phyloP scores from a whole-genome alignment of 2,797 vertebrate species.

The Florisuga fusca region DNA sequence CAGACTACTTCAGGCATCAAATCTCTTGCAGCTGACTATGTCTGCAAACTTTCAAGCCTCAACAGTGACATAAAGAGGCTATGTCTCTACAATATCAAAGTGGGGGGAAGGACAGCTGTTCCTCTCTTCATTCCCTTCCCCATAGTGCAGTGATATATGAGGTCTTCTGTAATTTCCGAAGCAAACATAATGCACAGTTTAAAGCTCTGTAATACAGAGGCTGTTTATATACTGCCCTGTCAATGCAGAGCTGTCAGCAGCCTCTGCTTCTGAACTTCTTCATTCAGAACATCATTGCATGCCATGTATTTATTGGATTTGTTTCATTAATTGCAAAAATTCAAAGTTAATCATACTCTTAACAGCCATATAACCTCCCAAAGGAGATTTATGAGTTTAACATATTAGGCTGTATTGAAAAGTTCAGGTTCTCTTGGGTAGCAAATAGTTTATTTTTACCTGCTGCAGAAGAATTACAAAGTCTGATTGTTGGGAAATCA shows the following conservation, averaged over 20 bases:
- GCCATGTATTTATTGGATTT: not conserved
- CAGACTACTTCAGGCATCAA: not conserved
- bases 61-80: not conserved
- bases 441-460: not conserved
- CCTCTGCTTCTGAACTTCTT: not conserved
- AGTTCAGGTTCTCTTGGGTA: not conserved
- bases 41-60: not conserved
- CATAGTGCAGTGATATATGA: not conserved
- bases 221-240: not conserved
- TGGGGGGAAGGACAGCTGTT: not conserved
- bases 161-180: not conserved
- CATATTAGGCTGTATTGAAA: not conserved
- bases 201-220: not conserved
- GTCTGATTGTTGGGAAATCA: not conserved
- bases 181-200: not conserved
- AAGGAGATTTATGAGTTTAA: not conserved
- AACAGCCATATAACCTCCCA: not conserved
- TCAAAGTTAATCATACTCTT: not conserved
- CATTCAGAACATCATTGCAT: not conserved
- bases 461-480: constrained; percentile 12
- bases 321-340: not conserved
- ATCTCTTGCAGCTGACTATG: not conserved
- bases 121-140: not conserved
- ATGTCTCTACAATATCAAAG: not conserved
- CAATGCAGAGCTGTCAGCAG: not conserved